Base-by-base conservation (phyloP, 2,797 vertebrate species). In the Triplophysa bombifrons region DNA sequence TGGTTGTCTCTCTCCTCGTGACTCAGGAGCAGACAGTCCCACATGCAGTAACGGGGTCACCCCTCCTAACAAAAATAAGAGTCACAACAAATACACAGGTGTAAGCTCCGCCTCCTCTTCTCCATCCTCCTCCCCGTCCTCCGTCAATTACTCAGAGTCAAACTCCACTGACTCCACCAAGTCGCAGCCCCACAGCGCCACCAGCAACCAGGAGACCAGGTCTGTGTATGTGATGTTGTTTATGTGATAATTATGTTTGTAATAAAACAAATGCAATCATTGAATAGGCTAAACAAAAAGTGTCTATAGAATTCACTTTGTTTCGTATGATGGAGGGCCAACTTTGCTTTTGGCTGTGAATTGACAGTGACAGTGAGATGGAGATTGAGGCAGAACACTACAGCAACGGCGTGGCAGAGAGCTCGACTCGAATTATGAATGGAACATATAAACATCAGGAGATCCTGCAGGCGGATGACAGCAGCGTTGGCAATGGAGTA, bases 141-240 rank as follows among this genome's bases (percentile, higher is more conserved):
- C 97, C 25, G 93, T 97, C 92, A 98, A 98, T 93, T 98, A 97
- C 90, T 98, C 97, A 0, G 97, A 99, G 90, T 98, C 97, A 88
- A 99, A 98, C 93, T 99, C 96, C 89, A 97, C 96, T 60, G 96
- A 98, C 91, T 99, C 97, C 87, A 98, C 96, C 85, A 98, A 98
- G 93, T 98, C 96, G 88, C 97, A 98, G 91, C 96, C 95, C 56
- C 96, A 97, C 92, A 98, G 96, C 89, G 93, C 95, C 91, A 96
- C 96, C 50, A 98, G 97, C 94, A 96, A 95, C 91, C 97, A 99
- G 91, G 97, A 99, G 91, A 99, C 96, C 90, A 99, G 97, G 97
- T 98, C 90, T 72, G 69, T 72, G 11, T 70, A 56, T 67, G 30
- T 69, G 70, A 30, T 81, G 34, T 38, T 72, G 69, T 72, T 7